Evolutionary conservation across 2,113 vertebrate species (phyloP), one percentile per base, ranked within the genome.

Genomic region (Rissa tridactyla): DNA sequence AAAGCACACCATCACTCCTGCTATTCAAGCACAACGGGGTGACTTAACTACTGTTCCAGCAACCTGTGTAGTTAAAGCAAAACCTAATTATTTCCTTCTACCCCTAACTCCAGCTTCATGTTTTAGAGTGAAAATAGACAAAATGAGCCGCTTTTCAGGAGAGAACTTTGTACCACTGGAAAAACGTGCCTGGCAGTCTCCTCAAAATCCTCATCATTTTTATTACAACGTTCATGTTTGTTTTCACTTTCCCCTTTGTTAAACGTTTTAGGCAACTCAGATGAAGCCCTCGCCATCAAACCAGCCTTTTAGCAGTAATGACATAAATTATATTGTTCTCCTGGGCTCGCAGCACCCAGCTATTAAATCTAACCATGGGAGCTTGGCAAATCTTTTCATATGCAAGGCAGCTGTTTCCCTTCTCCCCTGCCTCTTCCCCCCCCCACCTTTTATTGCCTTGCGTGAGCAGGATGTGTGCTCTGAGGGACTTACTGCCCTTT

Each of bases 301-400:
- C 92, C 91, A 95, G 96, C 89, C 96, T 98, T 96, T 95, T 95
- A 95, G 75, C 95, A 66, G 83, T 96, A 97, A 97, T 97, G 97
- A 97, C 97, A 98, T 94, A 98, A 98, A 98, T 98, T 97, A 96
- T 94, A 98, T 98, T 98, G 97, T 98, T 98, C 97, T 96, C 88
- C 62, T 68, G 93, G 94, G 96, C 91, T 94, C 68, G 42, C 92
- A 97, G 97, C 97, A 97, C 97, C 98, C 97, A 97, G 95, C 75
- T 98, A 98, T 97, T 98, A 98, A 98, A 92, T 95, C 96, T 96
- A 97, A 98, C 96, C 95, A 91, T 92, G 95, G 96, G 92, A 97
- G 85, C 92, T 90, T 90, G 97, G 98, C 93, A 97, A 96, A 96
- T 94, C 95, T 82, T 97, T 97, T 96, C 94, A 96, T 89, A 95